Evolutionary conservation across 2,113 vertebrate species (phyloP).

Genomic region (Acanthochromis polyacanthus): DNA sequence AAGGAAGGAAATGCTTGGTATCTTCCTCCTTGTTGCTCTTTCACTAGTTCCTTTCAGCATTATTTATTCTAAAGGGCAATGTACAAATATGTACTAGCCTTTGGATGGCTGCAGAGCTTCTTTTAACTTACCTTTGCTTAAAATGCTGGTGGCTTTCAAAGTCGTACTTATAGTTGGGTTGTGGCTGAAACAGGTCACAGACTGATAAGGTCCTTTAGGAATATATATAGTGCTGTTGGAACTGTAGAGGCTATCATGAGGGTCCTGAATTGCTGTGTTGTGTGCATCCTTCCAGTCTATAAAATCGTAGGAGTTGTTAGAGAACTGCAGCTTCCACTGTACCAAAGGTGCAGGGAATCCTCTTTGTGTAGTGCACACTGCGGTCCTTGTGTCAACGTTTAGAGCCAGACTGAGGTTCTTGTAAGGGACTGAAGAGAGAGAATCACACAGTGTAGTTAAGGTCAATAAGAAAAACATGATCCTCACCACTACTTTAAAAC

Average conservation of each 20-base stretch:
- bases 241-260: conserved; percentile 3
- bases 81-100: neutral
- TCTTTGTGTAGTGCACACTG: neutral
- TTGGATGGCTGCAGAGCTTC: neutral
- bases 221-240: neutral
- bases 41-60: no score
- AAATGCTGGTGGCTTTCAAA: neutral
- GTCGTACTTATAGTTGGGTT: conserved; percentile 26
- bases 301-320: neutral
- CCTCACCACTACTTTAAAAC: neutral
- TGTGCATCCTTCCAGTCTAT: neutral
- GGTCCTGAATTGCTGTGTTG: neutral
- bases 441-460: neutral
- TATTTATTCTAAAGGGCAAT: no score
- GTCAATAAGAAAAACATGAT: rapidly evolving
- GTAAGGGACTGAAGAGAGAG: conserved; percentile 21
- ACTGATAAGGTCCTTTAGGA: neutral
- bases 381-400: neutral
- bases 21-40: no score
- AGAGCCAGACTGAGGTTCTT: neutral
- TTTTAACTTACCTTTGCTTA: conserved; percentile 10
- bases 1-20: no score
- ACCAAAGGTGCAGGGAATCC: conserved; percentile 11
- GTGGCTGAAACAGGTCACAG: conserved; percentile 13
- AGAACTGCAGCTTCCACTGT: neutral